Conservation (phyloP, 2,888 invertebrate genomes). For the Crioceris asparagi region DNA sequence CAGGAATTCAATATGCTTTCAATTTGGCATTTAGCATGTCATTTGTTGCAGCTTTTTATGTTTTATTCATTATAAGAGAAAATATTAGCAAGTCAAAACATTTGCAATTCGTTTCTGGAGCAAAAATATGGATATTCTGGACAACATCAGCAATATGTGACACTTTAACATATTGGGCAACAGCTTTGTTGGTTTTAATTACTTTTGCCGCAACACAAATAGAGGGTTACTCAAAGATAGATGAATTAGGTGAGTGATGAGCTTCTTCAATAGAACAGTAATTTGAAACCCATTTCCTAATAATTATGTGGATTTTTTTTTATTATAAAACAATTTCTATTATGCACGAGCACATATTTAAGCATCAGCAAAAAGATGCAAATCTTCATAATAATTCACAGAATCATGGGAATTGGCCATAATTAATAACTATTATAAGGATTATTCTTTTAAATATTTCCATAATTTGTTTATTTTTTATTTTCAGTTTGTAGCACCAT, state of each 20-base stretch:
- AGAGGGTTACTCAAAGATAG: slow-evolving; percentile 44
- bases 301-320: not conserved
- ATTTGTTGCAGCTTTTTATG: slow-evolving; percentile 54
- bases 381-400: not conserved
- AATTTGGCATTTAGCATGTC: slow-evolving; percentile 65
- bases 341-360: not conserved
- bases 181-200: slow-evolving; percentile 45
- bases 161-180: slow-evolving; percentile 50
- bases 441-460: too few species aligned
- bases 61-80: slow-evolving; percentile 55
- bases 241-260: slow-evolving; percentile 44
- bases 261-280: too few species aligned
- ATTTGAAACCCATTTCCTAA: too few species aligned
- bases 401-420: too few species aligned
- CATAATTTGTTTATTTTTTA: too few species aligned
- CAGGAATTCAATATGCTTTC: slow-evolving; percentile 50
- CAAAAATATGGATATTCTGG: slow-evolving; percentile 59
- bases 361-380: slow-evolving; percentile 20
- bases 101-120: slow-evolving; percentile 62
- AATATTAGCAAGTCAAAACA: slow-evolving; percentile 56
- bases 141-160: slow-evolving; percentile 56
- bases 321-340: too few species aligned
- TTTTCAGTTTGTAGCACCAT: too few species aligned
- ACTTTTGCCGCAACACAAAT: slow-evolving; percentile 55
- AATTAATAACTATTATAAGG: too few species aligned